Base-by-base conservation (phyloP, 2,797 vertebrate species). In the Vipera ursinii region DNA sequence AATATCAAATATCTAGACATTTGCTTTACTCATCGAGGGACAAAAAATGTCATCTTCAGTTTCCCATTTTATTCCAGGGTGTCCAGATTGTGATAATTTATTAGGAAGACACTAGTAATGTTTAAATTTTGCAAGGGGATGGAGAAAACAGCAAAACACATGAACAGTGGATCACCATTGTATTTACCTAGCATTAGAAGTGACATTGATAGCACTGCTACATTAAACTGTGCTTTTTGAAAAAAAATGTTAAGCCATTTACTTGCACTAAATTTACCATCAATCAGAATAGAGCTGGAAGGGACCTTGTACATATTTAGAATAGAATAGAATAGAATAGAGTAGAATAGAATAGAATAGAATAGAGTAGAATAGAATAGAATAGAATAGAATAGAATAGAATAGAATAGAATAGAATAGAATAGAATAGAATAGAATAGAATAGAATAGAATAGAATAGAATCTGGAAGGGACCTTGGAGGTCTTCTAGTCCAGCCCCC, bases 241-340 rank as follows among this genome's bases (percentile, higher is more conserved):
- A 90, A 93, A 88, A 93, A 93, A 93, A 93, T 90, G 55, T 60
- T 87, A 90, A 90, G 61, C 86, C 56, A 90, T n/a, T 86, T 90
- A 60, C 89, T 87, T 87, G 4, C 78, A 89, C 78, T 89, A 88
- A 88, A 88, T 48, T 60, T 59, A 82, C 44, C 86, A 93, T 93
- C 63, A 88, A 44, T 44, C 44, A 44, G 44, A 44, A 44, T 44
- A 44, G 3, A 44, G 44, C 2, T 44, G 44, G 44, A 44, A 44
- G 44, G 44, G 44, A 44, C 44, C 44, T 44, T 44, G 44, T 44
- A 44, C 44, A 3, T 44, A 44, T 44, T 2, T 44, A 44, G 2
- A 44, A 44, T 44, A 3, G 44, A 44, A 44, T 44, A 3, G 44
- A 44, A 44, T 44, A 3, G 44, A 44, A 44, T 44, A 3, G 44